Conservation (phyloP, 2,888 invertebrate species). For the Chymomyza amoena region DNA sequence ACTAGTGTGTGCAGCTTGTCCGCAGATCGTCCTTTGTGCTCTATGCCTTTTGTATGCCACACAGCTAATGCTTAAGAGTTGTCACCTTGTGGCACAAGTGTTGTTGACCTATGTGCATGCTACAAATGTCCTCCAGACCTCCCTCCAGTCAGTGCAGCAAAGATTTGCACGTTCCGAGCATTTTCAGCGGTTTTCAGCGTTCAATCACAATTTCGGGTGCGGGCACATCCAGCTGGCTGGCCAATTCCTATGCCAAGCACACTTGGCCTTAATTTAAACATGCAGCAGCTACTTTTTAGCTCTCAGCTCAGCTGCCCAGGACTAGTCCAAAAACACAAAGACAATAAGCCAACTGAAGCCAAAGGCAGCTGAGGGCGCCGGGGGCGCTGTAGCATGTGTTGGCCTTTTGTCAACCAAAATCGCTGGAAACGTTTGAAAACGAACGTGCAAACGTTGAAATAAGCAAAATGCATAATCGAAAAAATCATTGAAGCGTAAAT, state of each 20-base stretch:
- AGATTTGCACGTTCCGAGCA: not conserved
- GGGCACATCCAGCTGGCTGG: not conserved
- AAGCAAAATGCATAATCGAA: constrained; percentile 69
- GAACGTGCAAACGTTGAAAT: constrained; percentile 46
- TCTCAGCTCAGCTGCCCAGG: not conserved
- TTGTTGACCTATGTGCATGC: constrained; percentile 59
- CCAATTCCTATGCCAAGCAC: constrained; percentile 14
- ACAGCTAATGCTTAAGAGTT: constrained; percentile 11
- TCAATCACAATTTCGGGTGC: not conserved
- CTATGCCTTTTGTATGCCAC: not conserved
- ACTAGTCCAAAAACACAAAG: not conserved
- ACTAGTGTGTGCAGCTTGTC: not conserved
- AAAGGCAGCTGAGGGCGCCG: not conserved
- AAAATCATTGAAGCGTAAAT: constrained; percentile 70
- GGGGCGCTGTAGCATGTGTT: not conserved
- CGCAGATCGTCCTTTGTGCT: not conserved
- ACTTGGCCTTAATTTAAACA: constrained; percentile 55
- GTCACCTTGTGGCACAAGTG: constrained; percentile 55
- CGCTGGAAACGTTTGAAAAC: not conserved
- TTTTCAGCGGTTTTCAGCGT: not conserved
- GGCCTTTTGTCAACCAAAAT: constrained; percentile 43
- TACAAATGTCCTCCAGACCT: not conserved
- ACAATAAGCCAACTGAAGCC: not conserved
- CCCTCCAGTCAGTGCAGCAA: not conserved
- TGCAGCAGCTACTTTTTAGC: not conserved